Evolutionary conservation across 2,888 invertebrate genomes (phyloP), one percentile per base, ranked within the genome.

Genomic region (Gortyna flavago): DNA sequence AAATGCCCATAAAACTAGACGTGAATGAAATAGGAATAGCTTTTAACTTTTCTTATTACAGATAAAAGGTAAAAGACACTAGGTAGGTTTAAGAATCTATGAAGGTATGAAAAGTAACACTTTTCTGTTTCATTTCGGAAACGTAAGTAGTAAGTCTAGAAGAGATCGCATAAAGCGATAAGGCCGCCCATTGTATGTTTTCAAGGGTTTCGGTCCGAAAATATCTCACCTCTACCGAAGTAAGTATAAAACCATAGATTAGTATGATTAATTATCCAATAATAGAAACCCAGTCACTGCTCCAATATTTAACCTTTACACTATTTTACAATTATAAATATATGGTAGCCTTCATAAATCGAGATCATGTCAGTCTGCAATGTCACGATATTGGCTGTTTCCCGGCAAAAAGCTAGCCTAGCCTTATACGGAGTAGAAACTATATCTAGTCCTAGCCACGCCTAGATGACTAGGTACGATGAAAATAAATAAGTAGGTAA

Each of bases 311-410:
- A 78, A 85, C 89, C 87, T 87, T 80, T 79, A 70, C 41, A 64
- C 44, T 68, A 54, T 65, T 67, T 57, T 44, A 72, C 38, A 75
- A 64, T 16, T 72, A 79, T 71, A 85, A 62, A 29, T 65, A 57
- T 65, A 62, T 74, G n/a, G 18, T 13, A 77, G 65, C 75, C 79
- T 83, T 85, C 79, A 78, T 78, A 77, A 85, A 89, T 85, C 87
- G 78, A 83, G 79, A 79, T 74, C 86, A 81, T 48, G 79, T 72
- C 77, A 57, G 44, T 41, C 44, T 41, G 25, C 78, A 81, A 77
- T 87, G 89, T 89, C 89, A 85, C 86, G 89, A 78, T 71, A 83
- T 78, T 75, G 78, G 38, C 79, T 61, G 57, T 86, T 87, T 89
- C 77, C 80, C 84, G 67, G 75, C 87, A 87, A 89, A 89, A 87